Evolutionary conservation across 1,140 invertebrate species (phyloP).

Genomic region (Cydia pomonella): DNA sequence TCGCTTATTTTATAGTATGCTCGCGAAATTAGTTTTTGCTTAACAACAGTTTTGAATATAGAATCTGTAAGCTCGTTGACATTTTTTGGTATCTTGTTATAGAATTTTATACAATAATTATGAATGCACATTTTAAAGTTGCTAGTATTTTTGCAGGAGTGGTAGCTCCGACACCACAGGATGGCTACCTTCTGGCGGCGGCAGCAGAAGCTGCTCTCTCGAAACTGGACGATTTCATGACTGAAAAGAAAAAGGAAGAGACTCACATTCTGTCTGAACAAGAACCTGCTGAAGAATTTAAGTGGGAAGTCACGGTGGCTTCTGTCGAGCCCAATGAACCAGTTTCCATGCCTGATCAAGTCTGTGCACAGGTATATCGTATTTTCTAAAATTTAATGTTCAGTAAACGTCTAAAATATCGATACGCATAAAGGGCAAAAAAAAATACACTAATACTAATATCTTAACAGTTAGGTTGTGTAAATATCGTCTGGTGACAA

Average conservation of each 20-base stretch:
- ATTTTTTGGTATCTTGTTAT: too few species aligned
- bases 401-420: too few species aligned
- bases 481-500: too few species aligned
- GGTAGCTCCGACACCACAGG: background rate
- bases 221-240: background rate
- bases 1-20: too few species aligned
- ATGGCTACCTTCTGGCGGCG: background rate
- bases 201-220: constrained; percentile 18
- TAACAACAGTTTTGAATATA: too few species aligned
- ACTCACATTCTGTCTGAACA: background rate
- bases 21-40: too few species aligned
- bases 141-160: background rate
- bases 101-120: too few species aligned
- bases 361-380: constrained; percentile 44
- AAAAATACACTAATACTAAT: too few species aligned
- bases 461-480: too few species aligned
- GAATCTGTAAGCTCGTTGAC: too few species aligned
- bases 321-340: constrained; percentile 51
- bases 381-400: background rate
- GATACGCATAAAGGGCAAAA: too few species aligned
- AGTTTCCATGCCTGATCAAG: constrained; percentile 50
- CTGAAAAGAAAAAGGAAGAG: background rate
- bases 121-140: background rate
- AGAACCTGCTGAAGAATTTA: background rate
- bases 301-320: constrained; percentile 37